Base-by-base conservation (phyloP, 2,113 vertebrate species). In the Aegypius monachus region DNA sequence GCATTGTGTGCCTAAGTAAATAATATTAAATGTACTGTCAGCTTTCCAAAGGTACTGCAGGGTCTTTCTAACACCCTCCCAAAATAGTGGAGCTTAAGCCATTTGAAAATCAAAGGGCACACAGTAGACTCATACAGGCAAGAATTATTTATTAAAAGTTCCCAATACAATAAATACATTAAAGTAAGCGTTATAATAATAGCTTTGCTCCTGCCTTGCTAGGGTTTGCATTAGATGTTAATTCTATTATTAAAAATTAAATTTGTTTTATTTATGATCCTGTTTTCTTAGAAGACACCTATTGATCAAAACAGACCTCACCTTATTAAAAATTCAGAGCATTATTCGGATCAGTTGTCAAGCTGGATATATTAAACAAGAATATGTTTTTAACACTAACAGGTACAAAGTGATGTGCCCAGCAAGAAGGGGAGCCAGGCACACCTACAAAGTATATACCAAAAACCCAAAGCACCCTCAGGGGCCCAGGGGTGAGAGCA, bases 221-320 rank as follows among this genome's bases (percentile, higher is more conserved):
- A 79, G 29, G 17, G 13, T 80, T 83, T 88, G 70, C 67, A 88
- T 90, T 82, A 80, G 66, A 80, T 3, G 2, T 75, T 92, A 78
- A 92, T 92, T 88, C 82, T 87, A 9, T 59, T 88, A 93, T 73
- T 73, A 95, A 94, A 96, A 94, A 80, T 87, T 72, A 73, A 65
- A 81, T 82, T 63, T 58, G 40, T 80, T 94, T 81, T 68, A 92
- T 94, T 87, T 95, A 89, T 92, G 61, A n/a, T 70, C 29, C n/a
- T 91, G 25, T 72, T 91, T 87, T 91, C 56, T 62, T 66, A 63
- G 86, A 80, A 89, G 80, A 82, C 13, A 53, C 53, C 66, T 85
- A 86, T 72, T 95, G 75, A 94, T 96, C 73, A 94, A 94, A 95
- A 81, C 63, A 75, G 63, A 7, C 56, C 32, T 84, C 3, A 2